Base-by-base conservation (phyloP, 64 coral and sea anemone genomes). In the Orbicella faveolata region DNA sequence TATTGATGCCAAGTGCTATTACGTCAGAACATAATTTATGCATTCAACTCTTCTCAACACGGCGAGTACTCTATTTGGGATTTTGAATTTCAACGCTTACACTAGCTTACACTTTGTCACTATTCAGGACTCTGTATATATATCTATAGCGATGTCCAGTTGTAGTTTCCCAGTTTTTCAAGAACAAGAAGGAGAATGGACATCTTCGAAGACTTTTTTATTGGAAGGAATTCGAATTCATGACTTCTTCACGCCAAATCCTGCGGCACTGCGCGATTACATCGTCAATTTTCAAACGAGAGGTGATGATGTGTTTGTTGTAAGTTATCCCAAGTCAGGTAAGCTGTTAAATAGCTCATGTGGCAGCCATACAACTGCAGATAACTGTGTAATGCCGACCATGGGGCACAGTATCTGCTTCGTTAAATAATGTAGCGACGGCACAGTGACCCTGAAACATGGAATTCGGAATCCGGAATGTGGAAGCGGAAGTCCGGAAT, bases 261-360 rank as follows among this genome's bases (percentile, higher is more conserved):
- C 81, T 25, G 10, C 63, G 1, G 63, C 36, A 41, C 61, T 84
- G 63, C 36, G 39, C 35, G 37, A 70, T n/a, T 69, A 26, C 21
- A 52, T 84, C 18, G 13, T 70, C 19, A 84, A 84, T 84, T 84
- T 84, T 18, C 34, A 84, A 20, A 84, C 81, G 2, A 84, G 81
- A 84, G 1, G 0, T 16, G 20, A 72, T 44, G 82, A 85, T 73
- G 82, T 85, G 36, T 85, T 85, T 41, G 65, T 85, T 85, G 82
- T 85, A 39, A 73, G 36, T 25, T 85, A 85, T 37, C 82, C 82
- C 6, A 85, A 85, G 36, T 85, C 82, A 85, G 82, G 82, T 85
- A 72, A 70, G 25, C 21, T 16, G 21, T 70, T n/a, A 26, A 33
- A n/a, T 5, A 7, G 64, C 20, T 8, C 18, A 67, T 67, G 64